phyloP scores from a whole-genome alignment of 2,888 invertebrate genomes.

The Carpatolechia fugitivella region DNA sequence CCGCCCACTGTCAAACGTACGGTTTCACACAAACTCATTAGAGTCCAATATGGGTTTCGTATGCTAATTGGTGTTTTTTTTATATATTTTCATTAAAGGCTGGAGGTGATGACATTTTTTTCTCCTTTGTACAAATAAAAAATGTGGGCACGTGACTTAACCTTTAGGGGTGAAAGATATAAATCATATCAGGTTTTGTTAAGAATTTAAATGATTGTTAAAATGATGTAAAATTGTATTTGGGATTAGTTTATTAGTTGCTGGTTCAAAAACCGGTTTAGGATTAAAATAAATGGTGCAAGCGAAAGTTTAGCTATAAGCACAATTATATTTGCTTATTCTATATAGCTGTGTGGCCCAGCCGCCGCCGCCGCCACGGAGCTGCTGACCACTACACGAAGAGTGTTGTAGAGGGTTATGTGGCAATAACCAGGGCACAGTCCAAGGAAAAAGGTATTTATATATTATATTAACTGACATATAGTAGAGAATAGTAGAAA shows the following conservation, averaged over 20 bases:
- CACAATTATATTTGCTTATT: too few relatives aligned
- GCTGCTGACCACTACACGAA: too few relatives aligned
- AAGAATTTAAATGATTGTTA: conserved; percentile 25
- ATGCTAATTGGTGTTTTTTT: conserved; percentile 59
- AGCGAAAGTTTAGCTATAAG: too few relatives aligned
- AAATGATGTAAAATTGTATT: conserved; percentile 15
- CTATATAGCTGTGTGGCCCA: too few relatives aligned
- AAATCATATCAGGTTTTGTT: conserved; percentile 31
- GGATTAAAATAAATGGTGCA: not conserved
- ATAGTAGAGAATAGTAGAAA: too few relatives aligned
- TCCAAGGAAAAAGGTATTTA: too few relatives aligned
- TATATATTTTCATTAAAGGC: conserved; percentile 43
- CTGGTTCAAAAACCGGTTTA: not conserved
- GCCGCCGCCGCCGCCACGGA: too few relatives aligned
- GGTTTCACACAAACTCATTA: conserved; percentile 27
- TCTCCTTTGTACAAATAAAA: conserved; percentile 39
- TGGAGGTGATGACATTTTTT: conserved; percentile 36
- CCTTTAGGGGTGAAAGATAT: conserved; percentile 33
- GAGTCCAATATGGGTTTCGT: conserved; percentile 46
- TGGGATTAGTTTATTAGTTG: not conserved
- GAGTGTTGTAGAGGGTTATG: too few relatives aligned
- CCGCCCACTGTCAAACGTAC: conserved; percentile 67
- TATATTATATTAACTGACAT: too few relatives aligned
- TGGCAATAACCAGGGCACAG: too few relatives aligned
- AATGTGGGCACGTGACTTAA: conserved; percentile 63